Percentiles rank a stretch among this genome's conserved stretches.
phyloP scores from a whole-genome alignment of 2,113 vertebrate species.

The Syngnathus typhle region DNA sequence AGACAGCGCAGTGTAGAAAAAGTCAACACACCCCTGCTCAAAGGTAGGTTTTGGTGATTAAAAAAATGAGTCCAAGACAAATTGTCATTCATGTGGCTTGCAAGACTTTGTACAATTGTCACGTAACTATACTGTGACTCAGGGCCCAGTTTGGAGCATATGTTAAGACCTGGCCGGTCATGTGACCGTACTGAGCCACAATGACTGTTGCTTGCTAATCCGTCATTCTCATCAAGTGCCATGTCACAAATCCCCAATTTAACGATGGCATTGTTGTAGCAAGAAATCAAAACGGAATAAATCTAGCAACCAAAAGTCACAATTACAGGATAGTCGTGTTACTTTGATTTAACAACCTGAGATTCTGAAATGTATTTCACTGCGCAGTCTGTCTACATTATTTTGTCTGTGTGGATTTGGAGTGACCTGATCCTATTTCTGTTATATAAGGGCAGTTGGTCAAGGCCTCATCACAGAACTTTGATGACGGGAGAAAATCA shows the following conservation, averaged over 20 bases:
- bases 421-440: constrained; percentile 55
- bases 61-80: neutral
- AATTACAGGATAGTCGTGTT: neutral
- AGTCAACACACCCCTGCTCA: neutral
- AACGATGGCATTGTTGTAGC: neutral
- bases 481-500: constrained; percentile 41
- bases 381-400: constrained; percentile 19
- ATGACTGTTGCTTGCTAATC: constrained; percentile 7
- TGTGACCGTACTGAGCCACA: neutral
- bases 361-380: constrained; percentile 8
- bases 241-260: constrained; percentile 15
- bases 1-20: constrained; percentile 1
- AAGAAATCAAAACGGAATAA: neutral
- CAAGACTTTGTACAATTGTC: too few species aligned
- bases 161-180: neutral
- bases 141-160: neutral
- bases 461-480: constrained; percentile 42
- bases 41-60: neutral
- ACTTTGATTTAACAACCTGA: neutral
- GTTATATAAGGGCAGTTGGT: constrained; percentile 54
- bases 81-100: too few species aligned
- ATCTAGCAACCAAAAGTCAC: neutral
- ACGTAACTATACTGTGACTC: neutral
- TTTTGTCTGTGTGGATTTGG: constrained; percentile 52
- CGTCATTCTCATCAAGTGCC: constrained; percentile 4